A percentile compares a stretch with the other conserved stretches of the same genome.
These are phyloP conservation scores for Lycaon pictus DNA, from an alignment of 2,113 vertebrate genomes.

Conservation along the genomic window DNA sequence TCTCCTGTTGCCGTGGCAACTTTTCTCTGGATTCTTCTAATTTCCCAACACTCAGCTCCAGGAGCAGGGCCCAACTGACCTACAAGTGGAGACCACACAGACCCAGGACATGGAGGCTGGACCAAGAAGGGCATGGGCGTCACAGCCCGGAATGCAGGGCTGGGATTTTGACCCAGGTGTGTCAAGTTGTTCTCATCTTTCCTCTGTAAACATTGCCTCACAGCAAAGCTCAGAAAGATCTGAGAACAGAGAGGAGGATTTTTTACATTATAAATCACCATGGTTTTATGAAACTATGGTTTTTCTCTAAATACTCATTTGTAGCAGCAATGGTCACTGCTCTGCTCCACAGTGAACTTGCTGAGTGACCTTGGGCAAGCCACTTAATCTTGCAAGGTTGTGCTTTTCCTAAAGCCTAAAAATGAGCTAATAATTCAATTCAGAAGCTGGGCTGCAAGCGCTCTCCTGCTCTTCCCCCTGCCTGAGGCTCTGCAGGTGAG, in stretches of 20 bases:
- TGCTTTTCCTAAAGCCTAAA: neutral
- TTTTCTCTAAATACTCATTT: neutral
- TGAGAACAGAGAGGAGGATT: neutral
- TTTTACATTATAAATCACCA: neutral
- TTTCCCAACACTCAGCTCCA: neutral
- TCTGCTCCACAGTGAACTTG: neutral
- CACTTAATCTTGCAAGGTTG: neutral
- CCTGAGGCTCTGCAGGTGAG: neutral
- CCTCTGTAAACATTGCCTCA: neutral
- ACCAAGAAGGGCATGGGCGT: fast-evolving
- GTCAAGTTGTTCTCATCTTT: neutral
- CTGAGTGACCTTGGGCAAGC: neutral
- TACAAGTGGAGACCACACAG: neutral
- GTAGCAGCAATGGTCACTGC: neutral
- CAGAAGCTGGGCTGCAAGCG: neutral
- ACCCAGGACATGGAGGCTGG: fast-evolving
- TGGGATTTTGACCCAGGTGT: neutral
- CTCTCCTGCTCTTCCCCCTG: neutral
- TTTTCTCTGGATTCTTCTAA: slow-evolving; percentile 60
- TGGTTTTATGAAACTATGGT: neutral
- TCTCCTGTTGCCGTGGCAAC: slow-evolving; percentile 79
- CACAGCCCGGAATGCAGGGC: neutral
- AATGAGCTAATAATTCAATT: neutral
- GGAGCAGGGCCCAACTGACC: slow-evolving; percentile 59
- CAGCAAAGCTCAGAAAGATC: neutral